Percentiles rank a stretch among this genome's conserved stretches.
Conservation (phyloP, 2,888 invertebrate species). For the Lepidocyrtoides sp. region DNA sequence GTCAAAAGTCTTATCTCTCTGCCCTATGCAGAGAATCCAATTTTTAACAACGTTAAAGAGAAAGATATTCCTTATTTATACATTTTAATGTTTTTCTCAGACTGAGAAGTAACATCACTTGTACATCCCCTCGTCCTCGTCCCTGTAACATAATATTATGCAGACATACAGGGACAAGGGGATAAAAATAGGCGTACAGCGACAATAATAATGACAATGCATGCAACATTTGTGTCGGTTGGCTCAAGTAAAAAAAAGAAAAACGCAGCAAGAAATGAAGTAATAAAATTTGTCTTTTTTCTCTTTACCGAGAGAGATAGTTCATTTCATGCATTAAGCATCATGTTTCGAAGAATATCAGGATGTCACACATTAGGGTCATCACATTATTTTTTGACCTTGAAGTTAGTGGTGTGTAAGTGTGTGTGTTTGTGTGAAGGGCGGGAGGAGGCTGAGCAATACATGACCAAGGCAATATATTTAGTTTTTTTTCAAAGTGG, state of each 20-base stretch:
- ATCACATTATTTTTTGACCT: constrained; percentile 61
- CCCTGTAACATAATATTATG: constrained; percentile 9
- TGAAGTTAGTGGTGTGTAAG: constrained; percentile 41
- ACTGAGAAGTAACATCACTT: too few species aligned
- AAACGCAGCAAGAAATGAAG: constrained; percentile 67
- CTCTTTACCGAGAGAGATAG: neutral
- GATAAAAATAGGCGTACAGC: constrained; percentile 49
- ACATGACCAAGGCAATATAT: constrained; percentile 48
- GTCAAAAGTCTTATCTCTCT: neutral
- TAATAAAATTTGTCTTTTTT: constrained; percentile 67
- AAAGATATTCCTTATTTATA: constrained; percentile 20
- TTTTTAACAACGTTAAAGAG: neutral
- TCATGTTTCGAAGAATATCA: constrained; percentile 23
- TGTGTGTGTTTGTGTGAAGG: constrained; percentile 54
- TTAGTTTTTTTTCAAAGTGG: constrained; percentile 28
- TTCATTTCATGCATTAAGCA: constrained; percentile 37
- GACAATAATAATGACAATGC: too few species aligned
- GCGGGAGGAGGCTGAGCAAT: constrained; percentile 45
- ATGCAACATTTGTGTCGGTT: neutral
- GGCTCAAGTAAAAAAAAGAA: constrained; percentile 8
- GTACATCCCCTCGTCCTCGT: neutral
- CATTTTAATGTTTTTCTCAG: constrained; percentile 7
- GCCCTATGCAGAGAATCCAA: neutral
- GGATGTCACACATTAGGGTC: constrained; percentile 71
- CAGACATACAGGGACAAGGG: neutral